Evolutionary conservation across 1,140 invertebrate genomes (phyloP).

Genomic region (Aporrectodea caliginosa): DNA sequence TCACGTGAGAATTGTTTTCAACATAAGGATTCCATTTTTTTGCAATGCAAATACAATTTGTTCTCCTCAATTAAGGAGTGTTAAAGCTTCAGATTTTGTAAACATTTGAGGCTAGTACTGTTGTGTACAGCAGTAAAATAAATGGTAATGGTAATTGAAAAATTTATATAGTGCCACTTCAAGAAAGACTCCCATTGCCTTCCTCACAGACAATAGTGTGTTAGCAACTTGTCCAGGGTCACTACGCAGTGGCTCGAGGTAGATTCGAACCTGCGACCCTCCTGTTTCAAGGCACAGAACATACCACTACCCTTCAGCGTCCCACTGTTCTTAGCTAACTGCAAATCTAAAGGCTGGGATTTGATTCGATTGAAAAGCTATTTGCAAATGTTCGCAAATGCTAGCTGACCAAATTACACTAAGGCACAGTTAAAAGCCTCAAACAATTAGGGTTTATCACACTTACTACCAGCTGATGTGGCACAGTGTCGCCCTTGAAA

Average conservation of each 20-base stretch:
- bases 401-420: neutral
- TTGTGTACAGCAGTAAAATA: neutral
- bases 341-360: neutral
- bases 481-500: constrained; percentile 49
- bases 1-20: too few relatives aligned
- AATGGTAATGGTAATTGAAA: neutral
- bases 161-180: neutral
- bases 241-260: too few relatives aligned
- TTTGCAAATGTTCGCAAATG: neutral
- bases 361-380: neutral
- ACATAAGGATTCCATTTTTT: too few relatives aligned
- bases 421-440: neutral
- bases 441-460: neutral
- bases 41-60: too few relatives aligned
- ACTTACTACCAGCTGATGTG: constrained; percentile 49
- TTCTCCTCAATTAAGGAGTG: neutral
- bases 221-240: too few relatives aligned
- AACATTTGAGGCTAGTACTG: too few relatives aligned
- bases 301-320: neutral
- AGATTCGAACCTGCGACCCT: too few relatives aligned
- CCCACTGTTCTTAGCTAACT: neutral
- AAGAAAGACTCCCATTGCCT: neutral
- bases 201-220: neutral
- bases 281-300: too few relatives aligned
- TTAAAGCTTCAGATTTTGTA: too few relatives aligned